Conservation (phyloP, 2,888 invertebrate genomes). For the Pseudococcus longispinus region DNA sequence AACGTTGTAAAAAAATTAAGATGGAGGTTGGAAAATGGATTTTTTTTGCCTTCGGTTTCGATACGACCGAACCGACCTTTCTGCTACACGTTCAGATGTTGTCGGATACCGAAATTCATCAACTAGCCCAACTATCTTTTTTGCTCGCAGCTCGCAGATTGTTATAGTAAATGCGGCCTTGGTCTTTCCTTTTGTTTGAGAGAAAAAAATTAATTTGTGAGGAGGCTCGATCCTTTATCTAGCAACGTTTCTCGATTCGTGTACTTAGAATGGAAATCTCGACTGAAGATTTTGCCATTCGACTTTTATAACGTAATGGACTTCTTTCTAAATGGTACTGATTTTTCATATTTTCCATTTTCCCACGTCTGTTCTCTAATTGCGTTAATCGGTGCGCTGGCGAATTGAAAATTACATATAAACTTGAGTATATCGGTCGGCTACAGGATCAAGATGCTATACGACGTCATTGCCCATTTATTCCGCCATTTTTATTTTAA, state of each 20-base stretch:
- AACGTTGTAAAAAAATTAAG: constrained; percentile 29
- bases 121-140: constrained; percentile 10
- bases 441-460: not conserved
- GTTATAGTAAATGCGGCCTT: constrained; percentile 9
- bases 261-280: no score
- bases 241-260: not conserved
- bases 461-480: not conserved
- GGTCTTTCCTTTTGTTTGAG: constrained; percentile 14
- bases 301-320: not conserved
- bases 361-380: no score
- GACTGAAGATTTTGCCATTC: no score
- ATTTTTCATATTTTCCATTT: not conserved
- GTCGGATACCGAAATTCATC: constrained; percentile 26
- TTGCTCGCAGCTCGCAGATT: not conserved
- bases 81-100: not conserved
- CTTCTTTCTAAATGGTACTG: not conserved
- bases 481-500: constrained; percentile 23
- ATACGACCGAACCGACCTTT: constrained; percentile 4
- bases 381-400: not conserved
- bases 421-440: not conserved
- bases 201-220: not conserved
- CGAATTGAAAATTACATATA: not conserved
- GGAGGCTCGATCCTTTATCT: not conserved
- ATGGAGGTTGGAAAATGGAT: constrained; percentile 9
- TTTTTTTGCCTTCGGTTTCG: not conserved